phyloP scores from a whole-genome alignment of 1,140 invertebrate species.

The Cepaea nemoralis region DNA sequence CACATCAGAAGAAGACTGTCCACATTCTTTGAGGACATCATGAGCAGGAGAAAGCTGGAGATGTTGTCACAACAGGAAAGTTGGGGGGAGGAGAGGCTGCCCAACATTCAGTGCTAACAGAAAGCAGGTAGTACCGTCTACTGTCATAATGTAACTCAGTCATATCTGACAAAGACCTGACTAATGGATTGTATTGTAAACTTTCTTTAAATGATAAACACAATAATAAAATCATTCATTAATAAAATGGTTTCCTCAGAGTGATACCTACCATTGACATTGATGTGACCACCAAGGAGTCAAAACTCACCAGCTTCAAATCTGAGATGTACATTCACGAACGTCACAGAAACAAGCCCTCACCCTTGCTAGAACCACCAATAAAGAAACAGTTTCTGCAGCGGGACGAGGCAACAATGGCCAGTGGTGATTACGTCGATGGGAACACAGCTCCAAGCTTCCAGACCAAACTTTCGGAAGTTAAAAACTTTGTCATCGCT shows the following conservation, averaged over 20 bases:
- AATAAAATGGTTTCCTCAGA: conserved; percentile 43
- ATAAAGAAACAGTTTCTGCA: conserved; percentile 35
- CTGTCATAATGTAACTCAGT: no score
- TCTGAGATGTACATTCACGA: conserved; percentile 66
- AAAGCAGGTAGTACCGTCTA: no score
- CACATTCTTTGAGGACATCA: no score
- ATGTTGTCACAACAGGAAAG: no score
- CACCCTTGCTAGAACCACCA: conserved; percentile 34
- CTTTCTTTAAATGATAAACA: no score
- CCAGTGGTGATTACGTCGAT: background rate
- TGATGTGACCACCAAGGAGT: conserved; percentile 55
- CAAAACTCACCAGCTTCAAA: conserved; percentile 48
- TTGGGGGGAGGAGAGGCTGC: no score
- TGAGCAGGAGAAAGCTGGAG: no score
- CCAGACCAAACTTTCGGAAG: conserved; percentile 45
- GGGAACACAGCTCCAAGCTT: background rate
- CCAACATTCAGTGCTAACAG: no score
- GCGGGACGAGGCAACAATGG: conserved; percentile 46
- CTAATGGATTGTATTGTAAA: no score
- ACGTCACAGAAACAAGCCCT: conserved; percentile 49
- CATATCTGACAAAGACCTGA: no score
- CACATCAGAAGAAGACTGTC: no score
- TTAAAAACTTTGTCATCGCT: conserved; percentile 67
- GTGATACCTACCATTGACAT: conserved; percentile 59
- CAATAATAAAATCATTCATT: no score